A percentile compares a stretch with the other conserved stretches of the same genome.
These are phyloP conservation scores for Centroberyx gerrardi DNA, from an alignment of 2,797 vertebrate genomes.

Conservation along the genomic window DNA sequence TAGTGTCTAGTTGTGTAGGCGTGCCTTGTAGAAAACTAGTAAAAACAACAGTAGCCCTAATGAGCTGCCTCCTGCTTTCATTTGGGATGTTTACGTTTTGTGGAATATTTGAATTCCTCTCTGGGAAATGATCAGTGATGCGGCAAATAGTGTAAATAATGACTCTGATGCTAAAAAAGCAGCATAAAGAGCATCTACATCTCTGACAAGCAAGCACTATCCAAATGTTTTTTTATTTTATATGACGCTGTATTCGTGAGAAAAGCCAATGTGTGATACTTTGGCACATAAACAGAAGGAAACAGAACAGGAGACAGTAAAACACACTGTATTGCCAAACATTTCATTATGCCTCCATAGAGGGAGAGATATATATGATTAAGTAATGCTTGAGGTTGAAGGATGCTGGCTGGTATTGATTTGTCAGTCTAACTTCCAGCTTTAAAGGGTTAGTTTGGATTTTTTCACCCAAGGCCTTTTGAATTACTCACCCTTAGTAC, in stretches of 20 bases:
- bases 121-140: too few relatives aligned
- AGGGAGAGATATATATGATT: not conserved
- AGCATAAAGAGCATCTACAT: too few relatives aligned
- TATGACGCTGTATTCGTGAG: not conserved
- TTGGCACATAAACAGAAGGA: not conserved
- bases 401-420: constrained; percentile 21
- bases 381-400: constrained; percentile 11
- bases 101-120: too few relatives aligned
- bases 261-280: not conserved
- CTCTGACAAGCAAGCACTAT: too few relatives aligned
- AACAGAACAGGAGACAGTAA: not conserved
- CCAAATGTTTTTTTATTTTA: too few relatives aligned
- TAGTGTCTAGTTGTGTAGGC: too few relatives aligned
- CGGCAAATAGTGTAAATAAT: too few relatives aligned
- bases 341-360: not conserved
- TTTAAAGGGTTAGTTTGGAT: constrained; percentile 17
- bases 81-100: too few relatives aligned
- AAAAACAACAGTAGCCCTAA: too few relatives aligned
- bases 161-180: too few relatives aligned
- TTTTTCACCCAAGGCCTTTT: constrained; percentile 37
- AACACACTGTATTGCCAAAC: not conserved
- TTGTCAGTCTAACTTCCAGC: not conserved
- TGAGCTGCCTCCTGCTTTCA: too few relatives aligned
- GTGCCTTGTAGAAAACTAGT: too few relatives aligned
- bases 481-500: constrained; percentile 37